Evolutionary conservation across 2,113 vertebrate genomes (phyloP).

Genomic region (Platichthys stellatus): DNA sequence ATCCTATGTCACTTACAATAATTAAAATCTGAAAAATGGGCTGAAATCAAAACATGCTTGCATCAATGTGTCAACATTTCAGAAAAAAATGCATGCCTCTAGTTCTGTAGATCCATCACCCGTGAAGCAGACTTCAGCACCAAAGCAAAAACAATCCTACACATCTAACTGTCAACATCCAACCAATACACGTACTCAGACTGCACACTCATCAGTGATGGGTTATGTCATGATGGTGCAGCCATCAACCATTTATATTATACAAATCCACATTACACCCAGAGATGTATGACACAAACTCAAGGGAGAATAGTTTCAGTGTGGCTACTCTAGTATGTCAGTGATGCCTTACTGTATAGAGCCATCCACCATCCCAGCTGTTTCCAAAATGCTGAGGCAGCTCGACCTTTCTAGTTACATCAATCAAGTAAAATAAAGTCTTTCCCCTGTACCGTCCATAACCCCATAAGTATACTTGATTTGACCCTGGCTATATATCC

Average conservation of each 20-base stretch:
- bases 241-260: not conserved
- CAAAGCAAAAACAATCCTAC: not conserved
- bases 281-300: not conserved
- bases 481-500: constrained; percentile 37
- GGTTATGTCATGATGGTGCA: not conserved
- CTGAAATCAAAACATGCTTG: not conserved
- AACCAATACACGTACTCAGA: not conserved
- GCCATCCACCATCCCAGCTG: constrained; percentile 39
- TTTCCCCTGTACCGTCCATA: constrained; percentile 3
- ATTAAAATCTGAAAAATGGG: not conserved
- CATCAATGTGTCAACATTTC: not conserved
- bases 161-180: constrained; percentile 3
- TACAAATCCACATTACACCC: not conserved
- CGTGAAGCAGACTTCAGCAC: not conserved
- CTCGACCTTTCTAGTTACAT: constrained; percentile 45
- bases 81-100: not conserved
- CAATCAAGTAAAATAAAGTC: constrained; percentile 46
- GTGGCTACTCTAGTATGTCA: constrained; percentile 21
- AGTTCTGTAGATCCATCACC: not conserved
- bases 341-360: constrained; percentile 20
- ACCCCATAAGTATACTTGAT: constrained; percentile 43
- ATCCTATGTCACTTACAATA: not conserved
- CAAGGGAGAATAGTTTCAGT: constrained; percentile 17
- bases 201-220: not conserved
- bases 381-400: constrained; percentile 42